Percentiles rank a stretch among this genome's conserved stretches.
phyloP scores from a whole-genome alignment of 2,797 vertebrate genomes.

The Clarias fuscus region DNA sequence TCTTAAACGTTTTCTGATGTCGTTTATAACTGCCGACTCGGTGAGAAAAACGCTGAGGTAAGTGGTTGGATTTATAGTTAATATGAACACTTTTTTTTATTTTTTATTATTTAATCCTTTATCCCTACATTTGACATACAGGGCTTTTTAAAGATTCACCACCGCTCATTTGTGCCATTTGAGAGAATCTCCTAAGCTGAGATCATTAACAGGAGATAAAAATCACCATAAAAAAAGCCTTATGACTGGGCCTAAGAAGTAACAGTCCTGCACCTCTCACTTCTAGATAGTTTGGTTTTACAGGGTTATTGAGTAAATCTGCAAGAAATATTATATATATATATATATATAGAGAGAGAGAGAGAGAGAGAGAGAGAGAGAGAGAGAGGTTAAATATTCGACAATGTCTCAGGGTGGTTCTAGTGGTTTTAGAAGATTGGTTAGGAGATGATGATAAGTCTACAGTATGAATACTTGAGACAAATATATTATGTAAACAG shows the following conservation, averaged over 20 bases:
- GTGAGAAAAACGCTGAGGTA: constrained; percentile 11
- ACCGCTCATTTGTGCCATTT: not conserved
- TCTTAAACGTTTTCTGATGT: not conserved
- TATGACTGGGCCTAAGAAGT: not conserved
- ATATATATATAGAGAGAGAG: too few species aligned
- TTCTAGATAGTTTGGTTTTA: not conserved
- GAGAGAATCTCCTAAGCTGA: not conserved
- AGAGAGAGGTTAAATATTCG: not conserved
- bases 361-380: too few species aligned
- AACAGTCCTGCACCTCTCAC: too few species aligned
- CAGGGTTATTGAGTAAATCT: too few species aligned
- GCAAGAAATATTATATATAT: not conserved
- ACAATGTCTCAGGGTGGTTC: not conserved
- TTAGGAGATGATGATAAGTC: not conserved
- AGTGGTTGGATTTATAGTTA: not conserved
- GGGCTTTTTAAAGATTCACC: constrained; percentile 8
- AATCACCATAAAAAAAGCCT: not conserved
- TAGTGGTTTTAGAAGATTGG: not conserved
- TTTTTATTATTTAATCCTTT: constrained; percentile 2
- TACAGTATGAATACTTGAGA: not conserved
- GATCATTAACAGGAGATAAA: constrained; percentile 23
- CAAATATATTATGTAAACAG: not conserved
- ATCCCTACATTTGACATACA: not conserved
- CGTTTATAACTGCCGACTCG: not conserved
- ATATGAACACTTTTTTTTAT: not conserved